Evolutionary conservation across 2,888 invertebrate genomes (phyloP), one percentile per base, ranked within the genome.

Genomic region (Luperina testacea): DNA sequence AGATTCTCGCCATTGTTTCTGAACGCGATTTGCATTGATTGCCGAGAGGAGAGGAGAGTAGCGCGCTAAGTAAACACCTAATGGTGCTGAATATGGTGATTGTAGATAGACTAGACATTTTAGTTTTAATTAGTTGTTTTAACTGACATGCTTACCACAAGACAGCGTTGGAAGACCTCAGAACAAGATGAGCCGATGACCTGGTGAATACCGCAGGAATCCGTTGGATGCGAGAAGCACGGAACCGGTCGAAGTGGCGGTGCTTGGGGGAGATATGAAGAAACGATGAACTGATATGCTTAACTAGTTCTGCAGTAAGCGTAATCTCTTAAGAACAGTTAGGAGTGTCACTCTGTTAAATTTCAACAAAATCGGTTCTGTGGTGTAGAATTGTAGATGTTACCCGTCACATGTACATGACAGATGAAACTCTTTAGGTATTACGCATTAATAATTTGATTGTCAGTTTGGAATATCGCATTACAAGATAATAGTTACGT

Each of bases 11-110:
- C 69, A 86, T 86, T 86, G 87, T 86, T 76, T 77, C 78, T 69
- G 85, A 81, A 77, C 78, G 77, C 75, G 75, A 80, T 83, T 78
- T 86, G 86, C 88, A 88, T 81, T 87, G 83, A 85, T 82, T 85
- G 85, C 65, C 64, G 85, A 82, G 80, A 32, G 67, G 51, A 63
- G 75, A 59, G 57, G 53, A 75, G 48, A 71, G 32, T 32, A 63
- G 42, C 76, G 57, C 61, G 61, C 72, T 75, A 72, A 72, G 74
- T 84, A 87, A 87, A 85, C 85, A 87, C 84, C 75, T 64, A 74
- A 80, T 72, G 74, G 59, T 65, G 42, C 68, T 71, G 73, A 32
- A 27, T 77, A 61, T 24, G 48, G n/a, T 38, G 5, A 20, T n/a
- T 63, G 61, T 27, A 24, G 15, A 57, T 38, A 27, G 0, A 76